phyloP scores from a whole-genome alignment of 1,140 invertebrate genomes.

The Neodiprion lecontei region DNA sequence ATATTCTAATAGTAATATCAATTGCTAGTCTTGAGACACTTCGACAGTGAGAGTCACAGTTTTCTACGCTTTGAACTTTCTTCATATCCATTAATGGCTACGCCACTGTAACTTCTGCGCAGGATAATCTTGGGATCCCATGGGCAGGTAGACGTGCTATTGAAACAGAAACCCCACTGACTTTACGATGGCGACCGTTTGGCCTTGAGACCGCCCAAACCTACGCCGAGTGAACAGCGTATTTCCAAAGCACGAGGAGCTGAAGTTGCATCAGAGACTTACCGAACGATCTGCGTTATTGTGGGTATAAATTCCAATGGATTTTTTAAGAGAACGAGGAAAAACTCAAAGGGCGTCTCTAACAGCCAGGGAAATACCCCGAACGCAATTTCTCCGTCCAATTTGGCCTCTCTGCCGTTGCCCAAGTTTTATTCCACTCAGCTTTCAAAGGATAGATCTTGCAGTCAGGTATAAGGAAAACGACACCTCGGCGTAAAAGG shows the following conservation, averaged over 20 bases:
- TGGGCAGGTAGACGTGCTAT: slow-evolving; percentile 45
- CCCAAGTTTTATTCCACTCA: too few relatives aligned
- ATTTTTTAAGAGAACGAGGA: slow-evolving; percentile 12
- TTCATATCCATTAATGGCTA: neutral
- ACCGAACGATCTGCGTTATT: too few relatives aligned
- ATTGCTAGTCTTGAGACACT: neutral
- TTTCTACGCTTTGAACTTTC: neutral
- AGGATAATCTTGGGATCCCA: neutral
- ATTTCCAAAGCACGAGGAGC: slow-evolving; percentile 27
- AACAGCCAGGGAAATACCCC: neutral
- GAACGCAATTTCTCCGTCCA: too few relatives aligned
- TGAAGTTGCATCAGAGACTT: too few relatives aligned
- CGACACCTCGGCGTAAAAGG: neutral
- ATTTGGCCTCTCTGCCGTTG: too few relatives aligned
- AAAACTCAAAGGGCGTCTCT: neutral
- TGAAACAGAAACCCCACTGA: slow-evolving; percentile 34
- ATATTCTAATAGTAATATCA: neutral
- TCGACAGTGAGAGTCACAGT: too few relatives aligned
- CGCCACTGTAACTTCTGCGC: slow-evolving; percentile 6
- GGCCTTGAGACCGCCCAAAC: slow-evolving; percentile 36
- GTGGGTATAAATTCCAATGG: slow-evolving; percentile 49
- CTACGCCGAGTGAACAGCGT: slow-evolving; percentile 21
- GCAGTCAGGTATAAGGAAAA: neutral
- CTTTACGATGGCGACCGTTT: slow-evolving; percentile 42
- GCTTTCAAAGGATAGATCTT: too few relatives aligned